Base-by-base conservation (phyloP, 2,113 vertebrate species). In the Melanerpes formicivorus region DNA sequence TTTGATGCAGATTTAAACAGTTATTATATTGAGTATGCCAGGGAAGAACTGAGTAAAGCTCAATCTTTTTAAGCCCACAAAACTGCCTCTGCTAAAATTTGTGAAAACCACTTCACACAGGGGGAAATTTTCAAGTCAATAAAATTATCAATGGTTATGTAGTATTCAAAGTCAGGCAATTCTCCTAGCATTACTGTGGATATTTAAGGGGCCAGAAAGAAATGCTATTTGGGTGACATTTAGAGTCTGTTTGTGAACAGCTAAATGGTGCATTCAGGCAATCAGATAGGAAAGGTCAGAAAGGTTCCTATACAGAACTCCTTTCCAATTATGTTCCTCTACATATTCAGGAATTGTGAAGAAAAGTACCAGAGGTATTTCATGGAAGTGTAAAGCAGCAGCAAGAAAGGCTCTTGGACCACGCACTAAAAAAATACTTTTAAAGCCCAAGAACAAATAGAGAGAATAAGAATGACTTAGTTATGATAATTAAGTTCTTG, bases 151-250 rank as follows among this genome's bases (percentile, higher is more conserved):
- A 34, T 69, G 54, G 23, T 83, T 52, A 4, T 29, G 54, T 92
- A 63, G 91, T 93, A 50, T 73, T 88, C 80, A 90, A 91, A 94
- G 77, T 23, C 48, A 85, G 55, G 67, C 65, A 92, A 40, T 22
- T 72, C 40, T 90, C 19, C 19, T 84, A 69, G 19, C 6, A 32
- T 12, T 90, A 54, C 15, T 13, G 14, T 75, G 30, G 40, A 19
- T 27, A 78, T 69, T 90, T 93, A 72, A 65, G 37, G 27, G 32
- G 65, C 26, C 40, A 80, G 29, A 21, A 63, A 74, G 25, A 60
- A 58, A 25, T 48, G 21, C 3, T 27, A 14, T 58, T 27, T 3
- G 40, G 12, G 2, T 44, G 11, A 52, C n/a, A 60, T 64, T 86
- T 60, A 64, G 18, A 22, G 10, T 32, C 46, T 17, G 6, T 62